phyloP scores from a whole-genome alignment of 2,797 vertebrate genomes.

The Aphelocoma californica region DNA sequence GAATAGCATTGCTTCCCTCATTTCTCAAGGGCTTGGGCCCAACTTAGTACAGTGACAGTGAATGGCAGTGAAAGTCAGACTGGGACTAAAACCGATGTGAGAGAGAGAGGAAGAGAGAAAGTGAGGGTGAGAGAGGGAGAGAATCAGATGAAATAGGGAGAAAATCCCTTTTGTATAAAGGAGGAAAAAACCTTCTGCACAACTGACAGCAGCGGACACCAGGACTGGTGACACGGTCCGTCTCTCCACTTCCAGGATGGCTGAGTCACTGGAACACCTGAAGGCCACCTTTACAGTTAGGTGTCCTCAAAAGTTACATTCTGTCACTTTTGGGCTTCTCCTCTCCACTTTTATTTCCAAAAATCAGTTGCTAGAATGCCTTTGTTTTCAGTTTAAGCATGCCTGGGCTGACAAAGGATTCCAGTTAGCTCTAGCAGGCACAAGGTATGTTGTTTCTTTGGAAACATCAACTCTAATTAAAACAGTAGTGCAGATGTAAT shows the following conservation, averaged over 20 bases:
- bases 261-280: background rate
- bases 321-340: background rate
- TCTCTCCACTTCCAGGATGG: background rate
- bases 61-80: background rate
- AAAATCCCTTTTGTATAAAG: background rate
- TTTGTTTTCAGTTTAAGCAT: background rate
- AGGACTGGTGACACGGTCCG: background rate
- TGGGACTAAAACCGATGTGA: background rate
- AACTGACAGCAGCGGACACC: background rate
- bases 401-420: background rate
- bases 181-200: background rate
- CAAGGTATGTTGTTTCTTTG: constrained; percentile 31
- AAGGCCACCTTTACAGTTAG: background rate
- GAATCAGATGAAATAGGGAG: background rate
- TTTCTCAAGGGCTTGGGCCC: background rate
- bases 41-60: background rate
- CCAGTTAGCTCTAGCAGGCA: background rate
- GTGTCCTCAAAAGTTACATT: background rate
- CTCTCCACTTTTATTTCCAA: background rate
- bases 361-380: background rate
- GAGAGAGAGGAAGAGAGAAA: background rate
- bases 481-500: background rate
- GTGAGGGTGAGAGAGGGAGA: background rate
- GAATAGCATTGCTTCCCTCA: background rate
- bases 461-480: constrained; percentile 36